Percentiles rank a stretch among this genome's conserved stretches.
Conservation (phyloP, 2,888 invertebrate genomes). For the Fragum sueziense region DNA sequence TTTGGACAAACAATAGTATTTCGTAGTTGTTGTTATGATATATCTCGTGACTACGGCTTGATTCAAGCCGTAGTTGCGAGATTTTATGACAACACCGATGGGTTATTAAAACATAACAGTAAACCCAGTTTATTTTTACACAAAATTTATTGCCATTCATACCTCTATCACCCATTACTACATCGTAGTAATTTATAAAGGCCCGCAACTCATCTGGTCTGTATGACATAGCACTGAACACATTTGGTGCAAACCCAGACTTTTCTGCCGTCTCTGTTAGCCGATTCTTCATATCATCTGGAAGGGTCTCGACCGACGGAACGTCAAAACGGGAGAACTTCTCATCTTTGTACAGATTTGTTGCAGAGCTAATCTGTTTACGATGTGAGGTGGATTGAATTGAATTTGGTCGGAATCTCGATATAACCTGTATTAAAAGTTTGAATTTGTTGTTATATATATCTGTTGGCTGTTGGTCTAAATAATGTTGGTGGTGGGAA, state of each 20-base stretch:
- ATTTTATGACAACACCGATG: no score
- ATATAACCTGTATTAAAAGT: not conserved
- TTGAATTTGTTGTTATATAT: no score
- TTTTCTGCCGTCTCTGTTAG: slow-evolving; percentile 62
- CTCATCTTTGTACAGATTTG: not conserved
- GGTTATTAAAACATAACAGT: no score
- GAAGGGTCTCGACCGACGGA: slow-evolving; percentile 58
- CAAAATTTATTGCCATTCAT: no score
- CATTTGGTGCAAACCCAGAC: slow-evolving; percentile 76
- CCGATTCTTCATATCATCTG: slow-evolving; percentile 61
- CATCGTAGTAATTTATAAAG: slow-evolving; percentile 74
- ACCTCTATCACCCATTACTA: slow-evolving; percentile 70
- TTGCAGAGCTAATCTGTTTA: not conserved
- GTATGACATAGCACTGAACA: slow-evolving; percentile 69
- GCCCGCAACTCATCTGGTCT: slow-evolving; percentile 73
- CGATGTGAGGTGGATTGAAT: not conserved
- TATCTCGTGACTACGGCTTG: no score
- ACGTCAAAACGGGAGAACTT: slow-evolving; percentile 65
- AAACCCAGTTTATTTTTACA: no score
- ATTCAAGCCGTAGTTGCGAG: no score
- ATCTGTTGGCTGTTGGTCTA: no score
- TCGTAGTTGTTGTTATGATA: no score
- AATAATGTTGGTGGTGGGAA: no score
- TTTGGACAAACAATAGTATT: no score
- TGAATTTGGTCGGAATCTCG: not conserved